Evolutionary conservation across 2,888 invertebrate genomes (phyloP), one percentile per base, ranked within the genome.

Genomic region (Vanessa cardui): DNA sequence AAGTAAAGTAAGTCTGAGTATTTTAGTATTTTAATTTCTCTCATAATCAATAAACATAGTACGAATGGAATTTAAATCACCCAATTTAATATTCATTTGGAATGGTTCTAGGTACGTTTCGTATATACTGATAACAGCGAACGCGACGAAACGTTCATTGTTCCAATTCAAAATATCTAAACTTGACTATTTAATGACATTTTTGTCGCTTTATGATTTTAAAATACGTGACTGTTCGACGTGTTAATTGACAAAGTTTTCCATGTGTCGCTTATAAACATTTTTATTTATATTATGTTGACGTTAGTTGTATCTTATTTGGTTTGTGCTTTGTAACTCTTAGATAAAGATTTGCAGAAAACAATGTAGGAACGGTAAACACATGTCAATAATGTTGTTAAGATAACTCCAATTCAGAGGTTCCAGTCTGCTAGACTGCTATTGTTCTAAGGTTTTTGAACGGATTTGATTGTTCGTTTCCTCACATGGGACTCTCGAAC

Each of bases 151-250:
- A 73, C 71, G 76, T 66, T 72, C 81, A 74, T 70, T 80, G 77
- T 77, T 77, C 78, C 80, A 75, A 77, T 80, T 81, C 76, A 78
- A 74, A 83, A 83, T 77, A 78, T 73, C 60, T 58, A 58, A 31
- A 31, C 18, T 62, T 75, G 74, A 74, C 63, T 62, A 62, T 60
- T 65, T 49, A 60, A 49, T 58, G 31, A 59, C 39, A 58, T 46
- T 52, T 66, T 62, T 52, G 58, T 52, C 31, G 8, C 45, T 50
- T 50, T 49, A 52, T 21, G 33, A 46, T 16, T 50, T 49, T 39
- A 50, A 49, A 59, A 39, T 58, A 45, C 58, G 50, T 59, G 64
- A 31, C 18, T 64, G 26, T 58, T 61, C 54, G 45, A 62, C 45
- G 21, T 52, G 21, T 62, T 50, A 15, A 58, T 20, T 56, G 3